Percentiles rank a stretch among this genome's conserved stretches.
Conservation (phyloP, 2,888 invertebrate genomes). For the Drosophila seclusa region DNA sequence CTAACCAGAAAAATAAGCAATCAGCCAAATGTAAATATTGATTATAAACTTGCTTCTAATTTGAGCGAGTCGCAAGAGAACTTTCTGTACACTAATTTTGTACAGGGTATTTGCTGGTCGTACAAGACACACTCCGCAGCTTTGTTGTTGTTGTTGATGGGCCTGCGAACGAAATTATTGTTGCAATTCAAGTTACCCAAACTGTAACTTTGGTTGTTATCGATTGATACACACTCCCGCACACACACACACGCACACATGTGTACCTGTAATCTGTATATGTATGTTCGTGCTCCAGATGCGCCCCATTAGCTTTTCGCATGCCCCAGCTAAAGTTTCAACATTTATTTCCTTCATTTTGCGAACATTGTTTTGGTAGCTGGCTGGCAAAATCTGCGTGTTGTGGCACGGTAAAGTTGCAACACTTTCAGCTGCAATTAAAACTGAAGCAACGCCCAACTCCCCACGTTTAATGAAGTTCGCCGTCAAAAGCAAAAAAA, state of each 20-base stretch:
- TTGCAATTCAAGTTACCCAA: constrained; percentile 41
- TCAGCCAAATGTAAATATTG: neutral
- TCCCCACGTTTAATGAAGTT: constrained; percentile 41
- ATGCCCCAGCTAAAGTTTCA: constrained; percentile 55
- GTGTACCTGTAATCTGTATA: neutral
- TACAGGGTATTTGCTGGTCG: constrained; percentile 15
- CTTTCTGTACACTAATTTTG: neutral
- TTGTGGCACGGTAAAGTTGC: constrained; percentile 66
- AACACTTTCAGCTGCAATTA: constrained; percentile 62
- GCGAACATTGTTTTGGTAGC: constrained; percentile 60
- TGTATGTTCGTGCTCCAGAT: constrained; percentile 48
- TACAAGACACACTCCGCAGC: neutral
- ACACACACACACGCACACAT: constrained; percentile 10
- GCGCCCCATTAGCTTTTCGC: constrained; percentile 57
- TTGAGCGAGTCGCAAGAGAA: neutral
- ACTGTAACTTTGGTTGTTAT: constrained; percentile 42
- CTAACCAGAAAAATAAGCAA: neutral
- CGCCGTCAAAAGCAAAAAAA: neutral
- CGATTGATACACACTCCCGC: constrained; percentile 49
- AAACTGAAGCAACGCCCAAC: constrained; percentile 29
- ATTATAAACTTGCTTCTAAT: neutral
- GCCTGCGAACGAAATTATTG: constrained; percentile 47
- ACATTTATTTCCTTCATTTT: constrained; percentile 77
- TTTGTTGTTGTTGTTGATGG: constrained; percentile 39
- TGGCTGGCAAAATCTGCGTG: constrained; percentile 63